Base-by-base conservation (phyloP, 2,888 invertebrate species). In the Pterostichus madidus region DNA sequence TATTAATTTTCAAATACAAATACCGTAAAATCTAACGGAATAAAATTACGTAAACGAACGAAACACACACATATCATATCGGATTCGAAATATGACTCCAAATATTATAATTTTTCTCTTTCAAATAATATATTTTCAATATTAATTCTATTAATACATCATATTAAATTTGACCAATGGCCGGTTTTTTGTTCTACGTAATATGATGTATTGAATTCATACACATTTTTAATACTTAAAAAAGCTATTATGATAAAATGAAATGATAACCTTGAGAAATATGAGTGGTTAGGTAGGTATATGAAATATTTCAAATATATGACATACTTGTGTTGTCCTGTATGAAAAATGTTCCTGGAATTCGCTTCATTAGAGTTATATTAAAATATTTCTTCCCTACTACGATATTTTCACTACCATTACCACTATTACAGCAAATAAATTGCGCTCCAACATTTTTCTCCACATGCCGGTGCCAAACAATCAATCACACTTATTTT, bases 231-330 rank as follows among this genome's bases (percentile, higher is more conserved):
- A 39, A 39, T 39, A 39, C 5, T 5, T 39, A 39, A 39, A 39
- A 24, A 39, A 39, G 39, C 39, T 39, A 39, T 39, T 39, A 39
- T 39, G 39, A 39, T 39, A 7, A 39, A 39, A 49, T 49, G 11
- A 13, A 49, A 49, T 49, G 49, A 49, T 49, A 49, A 49, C 49
- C 49, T 49, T n/a, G n/a, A 13, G 2, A 49, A n/a, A 49, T 13
- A 49, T n/a, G n/a, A 46, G 2, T 46, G 11, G n/a, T 1, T 49
- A 39, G 39, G 49, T 49, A 35, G 64, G 59, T 35, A 64, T 64
- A 64, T 64, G 35, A 64, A 64, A 64, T 64, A 64, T 64, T 64
- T 32, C n/a, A 64, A 64, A 64, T 59, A 8, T 59, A 59, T 35
- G 64, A 64, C 64, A 64, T 64, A 5, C 39, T 39, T 64, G n/a